These are phyloP conservation scores for Platyscapa corneri DNA, from an alignment of 1,140 invertebrate species.

Conservation along the genomic window DNA sequence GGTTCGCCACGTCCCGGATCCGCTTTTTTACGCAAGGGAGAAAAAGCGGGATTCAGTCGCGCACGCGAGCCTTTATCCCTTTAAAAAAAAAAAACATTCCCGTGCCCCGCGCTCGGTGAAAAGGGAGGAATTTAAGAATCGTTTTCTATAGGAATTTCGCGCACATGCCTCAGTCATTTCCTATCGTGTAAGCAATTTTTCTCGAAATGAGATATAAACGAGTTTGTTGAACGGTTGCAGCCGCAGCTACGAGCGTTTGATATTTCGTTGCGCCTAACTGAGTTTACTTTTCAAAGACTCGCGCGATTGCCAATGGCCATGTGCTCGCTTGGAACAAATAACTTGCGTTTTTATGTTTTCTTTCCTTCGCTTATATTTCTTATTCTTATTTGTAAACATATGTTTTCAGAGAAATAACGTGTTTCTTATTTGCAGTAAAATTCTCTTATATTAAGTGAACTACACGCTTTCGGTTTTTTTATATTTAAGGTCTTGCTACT, in stretches of 20 bases:
- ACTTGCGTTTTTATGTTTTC: background rate
- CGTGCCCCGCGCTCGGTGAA: background rate
- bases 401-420: background rate
- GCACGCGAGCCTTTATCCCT: background rate
- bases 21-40: background rate
- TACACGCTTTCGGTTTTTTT: background rate
- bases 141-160: background rate
- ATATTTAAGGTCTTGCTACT: background rate
- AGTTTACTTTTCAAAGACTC: no score
- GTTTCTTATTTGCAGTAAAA: background rate
- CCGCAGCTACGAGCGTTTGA: background rate
- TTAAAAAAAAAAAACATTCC: no score
- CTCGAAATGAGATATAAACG: background rate
- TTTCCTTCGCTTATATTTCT: background rate
- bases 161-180: background rate
- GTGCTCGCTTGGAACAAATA: background rate
- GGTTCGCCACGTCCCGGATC: constrained; percentile 1
- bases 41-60: background rate
- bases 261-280: background rate
- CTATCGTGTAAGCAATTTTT: background rate
- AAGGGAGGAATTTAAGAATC: background rate
- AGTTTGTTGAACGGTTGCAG: background rate
- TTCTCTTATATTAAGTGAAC: background rate
- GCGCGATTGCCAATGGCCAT: background rate
- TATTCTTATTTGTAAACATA: background rate